Conservation (phyloP, 2,797 vertebrate species). For the Cossypha caffra region DNA sequence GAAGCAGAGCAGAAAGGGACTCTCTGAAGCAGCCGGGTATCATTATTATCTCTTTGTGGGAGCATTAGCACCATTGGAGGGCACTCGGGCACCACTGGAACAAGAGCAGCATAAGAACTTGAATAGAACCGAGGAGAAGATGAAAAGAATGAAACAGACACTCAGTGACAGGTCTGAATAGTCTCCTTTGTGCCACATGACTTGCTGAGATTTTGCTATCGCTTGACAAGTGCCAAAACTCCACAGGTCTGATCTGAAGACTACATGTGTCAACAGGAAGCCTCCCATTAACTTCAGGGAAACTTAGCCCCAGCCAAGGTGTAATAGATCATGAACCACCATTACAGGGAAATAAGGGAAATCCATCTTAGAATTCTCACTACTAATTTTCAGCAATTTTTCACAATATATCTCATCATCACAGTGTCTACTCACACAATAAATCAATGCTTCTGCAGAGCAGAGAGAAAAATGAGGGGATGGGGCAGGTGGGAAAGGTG, state of each 20-base stretch:
- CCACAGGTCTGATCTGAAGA: constrained; percentile 30
- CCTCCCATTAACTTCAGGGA: constrained; percentile 48
- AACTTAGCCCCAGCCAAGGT: constrained; percentile 29
- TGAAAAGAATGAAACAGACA: constrained; percentile 43
- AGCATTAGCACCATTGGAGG: constrained; percentile 65
- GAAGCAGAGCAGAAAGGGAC: constrained; percentile 52
- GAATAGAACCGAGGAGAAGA: constrained; percentile 44
- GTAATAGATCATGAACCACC: not conserved
- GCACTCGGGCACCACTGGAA: constrained; percentile 70
- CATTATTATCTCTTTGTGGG: constrained; percentile 59
- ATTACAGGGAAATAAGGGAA: not conserved
- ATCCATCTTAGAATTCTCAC: not conserved
- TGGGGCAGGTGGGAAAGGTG: not conserved
- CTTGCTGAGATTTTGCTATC: constrained; percentile 49
- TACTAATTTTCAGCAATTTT: constrained; percentile 31
- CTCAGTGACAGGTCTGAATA: constrained; percentile 46
- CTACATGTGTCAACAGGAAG: constrained; percentile 54
- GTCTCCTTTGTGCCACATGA: constrained; percentile 36
- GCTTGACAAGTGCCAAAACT: constrained; percentile 45
- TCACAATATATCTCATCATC: constrained; percentile 24
- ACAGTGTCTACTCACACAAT: constrained; percentile 11
- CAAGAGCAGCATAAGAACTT: constrained; percentile 44
- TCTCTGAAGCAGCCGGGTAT: constrained; percentile 46
- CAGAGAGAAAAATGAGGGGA: not conserved
- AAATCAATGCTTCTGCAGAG: constrained; percentile 29